A percentile compares a stretch with the other conserved stretches of the same genome.
Evolutionary conservation across 2,797 vertebrate genomes (phyloP).

Genomic region (Sebastolobus alascanus): DNA sequence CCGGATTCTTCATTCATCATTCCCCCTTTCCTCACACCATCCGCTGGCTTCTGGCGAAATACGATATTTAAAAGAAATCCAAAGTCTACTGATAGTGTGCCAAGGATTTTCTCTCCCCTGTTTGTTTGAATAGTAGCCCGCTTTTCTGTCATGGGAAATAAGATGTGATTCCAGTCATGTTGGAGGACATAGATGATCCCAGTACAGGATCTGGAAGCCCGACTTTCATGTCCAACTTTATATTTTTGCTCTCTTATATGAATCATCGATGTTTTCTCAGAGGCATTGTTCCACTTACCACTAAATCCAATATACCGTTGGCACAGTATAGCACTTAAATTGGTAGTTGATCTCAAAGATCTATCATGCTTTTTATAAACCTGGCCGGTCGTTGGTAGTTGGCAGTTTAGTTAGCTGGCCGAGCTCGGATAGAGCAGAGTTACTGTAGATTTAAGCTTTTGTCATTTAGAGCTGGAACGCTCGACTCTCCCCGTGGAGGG

Average conservation of each 20-base stretch:
- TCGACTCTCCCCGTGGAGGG: conserved; percentile 5
- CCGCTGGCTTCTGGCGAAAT: conserved; percentile 48
- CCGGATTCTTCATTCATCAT: conserved; percentile 54
- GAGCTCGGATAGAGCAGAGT: conserved; percentile 4
- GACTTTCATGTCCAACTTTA: conserved; percentile 35
- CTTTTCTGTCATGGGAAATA: conserved; percentile 61
- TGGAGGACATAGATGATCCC: conserved; percentile 53
- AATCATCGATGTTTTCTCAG: conserved; percentile 45
- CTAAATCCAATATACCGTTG: conserved; percentile 45
- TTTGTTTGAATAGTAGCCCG: conserved; percentile 61
- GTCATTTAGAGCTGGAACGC: conserved; percentile 24
- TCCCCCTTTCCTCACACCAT: conserved; percentile 37
- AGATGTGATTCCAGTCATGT: conserved; percentile 55
- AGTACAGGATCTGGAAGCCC: conserved; percentile 37
- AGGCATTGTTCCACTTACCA: conserved; percentile 37
- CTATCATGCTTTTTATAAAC: conserved; percentile 29
- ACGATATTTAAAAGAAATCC: conserved; percentile 58
- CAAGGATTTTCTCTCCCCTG: conserved; percentile 52
- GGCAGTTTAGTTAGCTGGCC: conserved; percentile 17
- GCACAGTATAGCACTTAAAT: conserved; percentile 13
- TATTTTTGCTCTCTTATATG: conserved; percentile 29
- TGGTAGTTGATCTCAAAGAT: conserved; percentile 39
- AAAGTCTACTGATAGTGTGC: conserved; percentile 43
- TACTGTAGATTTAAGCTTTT: conserved; percentile 34
- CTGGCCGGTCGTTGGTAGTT: conserved; percentile 12